A percentile compares a stretch with the other conserved stretches of the same genome.
These are phyloP conservation scores for Cheilosia grossa DNA, from an alignment of 2,888 invertebrate species.

Conservation along the genomic window DNA sequence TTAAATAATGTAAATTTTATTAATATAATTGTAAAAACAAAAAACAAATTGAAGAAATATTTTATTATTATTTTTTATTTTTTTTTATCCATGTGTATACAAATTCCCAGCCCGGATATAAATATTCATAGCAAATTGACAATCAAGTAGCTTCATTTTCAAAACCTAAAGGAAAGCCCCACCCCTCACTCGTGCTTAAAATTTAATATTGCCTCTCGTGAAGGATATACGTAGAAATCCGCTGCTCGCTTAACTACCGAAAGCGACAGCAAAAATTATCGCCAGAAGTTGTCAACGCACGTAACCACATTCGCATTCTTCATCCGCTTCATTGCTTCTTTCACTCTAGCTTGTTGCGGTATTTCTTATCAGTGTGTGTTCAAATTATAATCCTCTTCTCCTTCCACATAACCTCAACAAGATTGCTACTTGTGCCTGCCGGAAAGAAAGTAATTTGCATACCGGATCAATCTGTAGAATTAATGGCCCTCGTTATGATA, in stretches of 20 bases:
- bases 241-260: conserved; percentile 3
- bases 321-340: conserved; percentile 67
- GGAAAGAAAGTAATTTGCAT: conserved; percentile 65
- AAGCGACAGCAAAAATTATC: conserved; percentile 40
- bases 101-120: conserved; percentile 8
- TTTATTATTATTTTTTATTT: too few species aligned
- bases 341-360: conserved; percentile 61
- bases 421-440: conserved; percentile 35
- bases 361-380: conserved; percentile 61
- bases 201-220: conserved; percentile 34
- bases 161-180: background rate
- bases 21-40: too few species aligned
- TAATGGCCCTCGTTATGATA: conserved; percentile 63
- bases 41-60: too few species aligned
- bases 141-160: conserved; percentile 33
- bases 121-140: conserved; percentile 39
- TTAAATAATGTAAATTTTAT: too few species aligned
- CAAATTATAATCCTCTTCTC: conserved; percentile 69
- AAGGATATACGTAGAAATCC: conserved; percentile 18
- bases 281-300: conserved; percentile 54
- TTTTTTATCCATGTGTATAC: too few species aligned
- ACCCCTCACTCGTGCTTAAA: background rate
- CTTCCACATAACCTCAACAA: background rate
- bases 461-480: conserved; percentile 73
- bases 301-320: conserved; percentile 54